A percentile compares a stretch with the other conserved stretches of the same genome.
phyloP scores from a whole-genome alignment of 2,797 vertebrate genomes.

The Clarias laeviceps region DNA sequence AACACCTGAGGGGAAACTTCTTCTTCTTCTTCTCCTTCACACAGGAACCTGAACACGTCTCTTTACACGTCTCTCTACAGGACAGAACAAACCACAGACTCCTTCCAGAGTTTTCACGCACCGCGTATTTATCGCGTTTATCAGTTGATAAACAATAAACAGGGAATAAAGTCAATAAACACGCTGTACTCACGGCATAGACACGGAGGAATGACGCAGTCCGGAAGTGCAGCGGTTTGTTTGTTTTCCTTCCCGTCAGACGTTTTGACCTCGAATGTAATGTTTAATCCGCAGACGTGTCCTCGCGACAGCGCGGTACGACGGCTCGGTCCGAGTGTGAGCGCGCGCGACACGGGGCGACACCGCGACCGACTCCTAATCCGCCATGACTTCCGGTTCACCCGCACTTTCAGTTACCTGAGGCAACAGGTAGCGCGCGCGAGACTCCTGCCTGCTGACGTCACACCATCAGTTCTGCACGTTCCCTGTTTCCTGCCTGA shows the following conservation, averaged over 20 bases:
- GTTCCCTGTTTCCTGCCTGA: no score
- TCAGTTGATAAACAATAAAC: neutral
- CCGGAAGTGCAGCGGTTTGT: constrained; percentile 46
- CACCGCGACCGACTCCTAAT: neutral
- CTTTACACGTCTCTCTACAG: no score
- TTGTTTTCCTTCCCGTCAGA: neutral
- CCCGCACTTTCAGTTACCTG: constrained; percentile 29
- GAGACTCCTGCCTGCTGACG: constrained; percentile 35
- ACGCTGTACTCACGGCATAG: constrained; percentile 51
- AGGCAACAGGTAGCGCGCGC: constrained; percentile 42
- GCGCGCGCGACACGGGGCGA: neutral
- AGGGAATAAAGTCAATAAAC: neutral
- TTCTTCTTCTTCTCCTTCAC: no score
- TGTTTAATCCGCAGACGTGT: neutral
- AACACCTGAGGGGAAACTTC: no score
- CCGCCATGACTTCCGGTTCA: neutral
- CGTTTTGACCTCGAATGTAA: constrained; percentile 8
- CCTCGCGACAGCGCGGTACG: no score
- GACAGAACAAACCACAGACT: no score
- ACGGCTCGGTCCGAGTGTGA: no score
- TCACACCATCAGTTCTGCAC: neutral
- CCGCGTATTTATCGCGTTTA: neutral
- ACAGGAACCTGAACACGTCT: no score
- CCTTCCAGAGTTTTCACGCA: no score
- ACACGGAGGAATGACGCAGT: constrained; percentile 42